Evolutionary conservation across 2,113 vertebrate genomes (phyloP), one percentile per base, ranked within the genome.

Genomic region (Neogale vison): DNA sequence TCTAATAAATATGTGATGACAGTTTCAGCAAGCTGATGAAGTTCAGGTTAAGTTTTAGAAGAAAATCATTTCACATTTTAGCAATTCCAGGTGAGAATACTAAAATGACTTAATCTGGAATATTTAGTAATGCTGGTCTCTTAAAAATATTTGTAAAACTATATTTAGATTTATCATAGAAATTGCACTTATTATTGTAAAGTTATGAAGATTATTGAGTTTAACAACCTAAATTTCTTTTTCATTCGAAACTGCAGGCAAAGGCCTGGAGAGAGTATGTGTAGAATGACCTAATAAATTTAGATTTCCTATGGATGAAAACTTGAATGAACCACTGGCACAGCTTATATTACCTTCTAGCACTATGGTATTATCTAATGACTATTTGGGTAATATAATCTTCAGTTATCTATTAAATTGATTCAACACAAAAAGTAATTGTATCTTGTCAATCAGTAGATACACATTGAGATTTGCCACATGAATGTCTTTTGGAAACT

Each of bases 201-300:
- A 95, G 23, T 77, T 77, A 39, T 34, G 15, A 42, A 34, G n/a
- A 88, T 50, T 2, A 84, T 61, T 74, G 20, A 77, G 34, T 20
- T 92, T 93, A 50, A 69, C 26, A 96, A 90, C 15, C 47, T 83
- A 3, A 42, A 59, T 24, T 96, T 45, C 29, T 47, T 94, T 95
- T 59, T 24, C 9, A 83, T 74, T n/a, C 20, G 36, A 24, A 21
- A 72, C 2, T 96, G 34, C 18, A 92, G 47, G 87, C 20, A 55
- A 93, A 86, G 31, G 4, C 8, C 24, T 95, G 36, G 8, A 80
- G 59, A 93, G 42, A 79, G 29, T 45, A 93, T 26, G 14, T n/a
- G 14, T 26, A 63, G 31, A 90, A 21, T 31, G 18, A 81, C 80
- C 42, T 45, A 74, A 57, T 81, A 34, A 11, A 61, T 69, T 88